A percentile compares a stretch with the other conserved stretches of the same genome.
Conservation (phyloP, 2,888 invertebrate species). For the Andrena praecox region DNA sequence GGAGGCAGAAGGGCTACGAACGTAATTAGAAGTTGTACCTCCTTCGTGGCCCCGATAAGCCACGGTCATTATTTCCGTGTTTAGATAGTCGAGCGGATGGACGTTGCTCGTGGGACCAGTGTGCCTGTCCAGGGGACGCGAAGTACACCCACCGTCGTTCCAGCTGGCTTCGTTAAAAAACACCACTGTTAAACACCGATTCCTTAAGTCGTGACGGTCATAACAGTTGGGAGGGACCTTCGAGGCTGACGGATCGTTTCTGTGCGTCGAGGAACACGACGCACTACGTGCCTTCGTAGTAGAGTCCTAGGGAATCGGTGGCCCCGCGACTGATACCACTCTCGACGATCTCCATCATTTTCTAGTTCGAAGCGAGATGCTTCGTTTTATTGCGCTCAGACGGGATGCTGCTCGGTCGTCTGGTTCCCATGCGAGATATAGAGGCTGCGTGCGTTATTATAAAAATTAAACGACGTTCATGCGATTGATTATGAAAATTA, state of each 20-base stretch:
- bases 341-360: not conserved
- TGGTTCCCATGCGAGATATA: conserved; percentile 73
- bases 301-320: conserved; percentile 8
- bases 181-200: conserved; percentile 40
- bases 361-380: conserved; percentile 2
- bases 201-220: conserved; percentile 15
- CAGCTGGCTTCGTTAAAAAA: conserved; percentile 52
- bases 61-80: conserved; percentile 84
- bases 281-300: not conserved
- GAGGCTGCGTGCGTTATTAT: conserved; percentile 79
- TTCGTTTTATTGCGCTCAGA: conserved; percentile 17
- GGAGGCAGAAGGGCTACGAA: conserved; percentile 56
- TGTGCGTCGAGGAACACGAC: not conserved
- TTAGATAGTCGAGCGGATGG: conserved; percentile 79
- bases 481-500: conserved; percentile 85
- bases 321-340: conserved; percentile 37
- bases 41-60: conserved; percentile 79
- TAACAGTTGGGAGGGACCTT: too few relatives aligned
- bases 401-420: not conserved
- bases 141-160: conserved; percentile 55
- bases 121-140: conserved; percentile 46
- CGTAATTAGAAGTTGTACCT: conserved; percentile 83
- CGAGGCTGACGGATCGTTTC: conserved; percentile 9
- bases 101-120: conserved; percentile 54
- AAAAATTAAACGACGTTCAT: conserved; percentile 85